A percentile compares a stretch with the other conserved stretches of the same genome.
Evolutionary conservation across 2,797 vertebrate genomes (phyloP).

Genomic region (Chelmon rostratus): DNA sequence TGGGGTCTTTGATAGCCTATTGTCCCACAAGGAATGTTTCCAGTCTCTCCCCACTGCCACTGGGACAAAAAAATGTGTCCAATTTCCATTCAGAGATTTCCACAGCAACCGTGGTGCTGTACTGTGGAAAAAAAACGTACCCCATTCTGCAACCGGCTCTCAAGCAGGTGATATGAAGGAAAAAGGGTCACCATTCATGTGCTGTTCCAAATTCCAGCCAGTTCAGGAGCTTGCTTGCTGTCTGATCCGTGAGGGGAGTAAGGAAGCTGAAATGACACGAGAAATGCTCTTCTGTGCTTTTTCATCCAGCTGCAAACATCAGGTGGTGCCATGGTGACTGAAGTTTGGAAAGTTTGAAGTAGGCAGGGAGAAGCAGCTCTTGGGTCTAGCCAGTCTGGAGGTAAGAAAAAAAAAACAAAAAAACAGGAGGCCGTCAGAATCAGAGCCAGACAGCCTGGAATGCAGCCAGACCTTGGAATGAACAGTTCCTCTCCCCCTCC

Average conservation of each 20-base stretch:
- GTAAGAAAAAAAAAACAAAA: constrained; percentile 63
- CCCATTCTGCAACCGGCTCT: constrained; percentile 30
- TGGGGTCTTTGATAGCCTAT: constrained; percentile 77
- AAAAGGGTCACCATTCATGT: constrained; percentile 31
- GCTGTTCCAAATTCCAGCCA: constrained; percentile 24
- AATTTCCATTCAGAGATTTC: constrained; percentile 67
- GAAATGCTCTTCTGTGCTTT: constrained; percentile 10
- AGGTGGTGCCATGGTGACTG: constrained; percentile 39
- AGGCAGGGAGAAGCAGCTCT: constrained; percentile 58
- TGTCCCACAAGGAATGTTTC: constrained; percentile 79
- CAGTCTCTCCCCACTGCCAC: constrained; percentile 73
- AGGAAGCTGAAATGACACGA: constrained; percentile 29
- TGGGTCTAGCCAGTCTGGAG: constrained; percentile 72
- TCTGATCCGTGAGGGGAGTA: constrained; percentile 31
- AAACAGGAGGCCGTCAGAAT: constrained; percentile 76
- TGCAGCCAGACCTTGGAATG: constrained; percentile 81
- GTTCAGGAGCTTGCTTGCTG: constrained; percentile 5
- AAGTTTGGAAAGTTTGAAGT: constrained; percentile 51
- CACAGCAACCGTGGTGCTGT: constrained; percentile 37
- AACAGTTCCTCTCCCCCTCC: constrained; percentile 53
- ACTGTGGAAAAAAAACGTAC: constrained; percentile 11
- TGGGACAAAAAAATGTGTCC: constrained; percentile 57
- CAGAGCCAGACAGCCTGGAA: constrained; percentile 84
- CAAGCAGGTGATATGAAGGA: constrained; percentile 18
- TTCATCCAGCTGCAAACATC: constrained; percentile 37